A percentile compares a stretch with the other conserved stretches of the same genome.
These are phyloP conservation scores for Hirtodrosophila duncani DNA, from an alignment of 2,888 invertebrate species.

Conservation along the genomic window DNA sequence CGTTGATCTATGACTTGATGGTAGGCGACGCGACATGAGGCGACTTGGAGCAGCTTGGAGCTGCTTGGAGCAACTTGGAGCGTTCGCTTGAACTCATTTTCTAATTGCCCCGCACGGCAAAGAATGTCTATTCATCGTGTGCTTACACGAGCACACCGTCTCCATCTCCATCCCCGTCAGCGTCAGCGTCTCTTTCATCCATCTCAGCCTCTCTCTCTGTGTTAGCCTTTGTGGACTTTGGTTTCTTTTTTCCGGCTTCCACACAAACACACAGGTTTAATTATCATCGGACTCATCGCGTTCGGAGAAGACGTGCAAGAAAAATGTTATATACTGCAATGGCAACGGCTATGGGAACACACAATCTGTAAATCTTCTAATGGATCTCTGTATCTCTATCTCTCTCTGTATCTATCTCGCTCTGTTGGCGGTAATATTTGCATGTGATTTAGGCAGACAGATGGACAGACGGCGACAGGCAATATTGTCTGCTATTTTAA, in stretches of 20 bases:
- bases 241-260: constrained; percentile 18
- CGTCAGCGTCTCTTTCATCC: not conserved
- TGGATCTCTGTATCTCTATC: constrained; percentile 38
- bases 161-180: not conserved
- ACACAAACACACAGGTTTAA: constrained; percentile 55
- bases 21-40: constrained; percentile 50
- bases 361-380: too few relatives aligned
- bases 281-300: constrained; percentile 32
- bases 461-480: constrained; percentile 2
- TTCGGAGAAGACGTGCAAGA: constrained; percentile 38
- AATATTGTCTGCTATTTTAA: constrained; percentile 61
- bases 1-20: constrained; percentile 66
- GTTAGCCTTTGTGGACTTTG: constrained; percentile 21
- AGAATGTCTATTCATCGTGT: constrained; percentile 61
- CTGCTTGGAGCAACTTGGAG: constrained; percentile 43
- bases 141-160: constrained; percentile 14
- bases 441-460: constrained; percentile 26
- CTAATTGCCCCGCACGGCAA: constrained; percentile 68
- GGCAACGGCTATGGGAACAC: too few relatives aligned
- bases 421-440: constrained; percentile 40
- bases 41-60: constrained; percentile 25
- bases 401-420: constrained; percentile 7
- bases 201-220: constrained; percentile 30
- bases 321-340: too few relatives aligned
- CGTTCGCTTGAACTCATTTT: constrained; percentile 66